Evolutionary conservation across 2,797 vertebrate genomes (phyloP).

Genomic region (Pelobates cultripes): DNA sequence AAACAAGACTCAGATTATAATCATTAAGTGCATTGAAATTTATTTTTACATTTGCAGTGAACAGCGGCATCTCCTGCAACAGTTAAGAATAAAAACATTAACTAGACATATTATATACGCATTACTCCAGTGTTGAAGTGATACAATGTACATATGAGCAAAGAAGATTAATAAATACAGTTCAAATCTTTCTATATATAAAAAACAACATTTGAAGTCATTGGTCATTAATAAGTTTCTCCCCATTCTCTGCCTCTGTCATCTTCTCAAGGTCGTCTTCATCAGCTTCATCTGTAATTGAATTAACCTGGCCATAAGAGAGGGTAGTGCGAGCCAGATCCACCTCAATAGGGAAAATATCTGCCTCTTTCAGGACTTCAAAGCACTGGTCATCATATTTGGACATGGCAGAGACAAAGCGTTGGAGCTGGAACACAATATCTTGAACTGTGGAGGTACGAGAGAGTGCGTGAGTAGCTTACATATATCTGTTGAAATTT

Average conservation of each 20-base stretch:
- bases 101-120: no score
- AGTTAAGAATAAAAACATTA: no score
- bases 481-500: neutral
- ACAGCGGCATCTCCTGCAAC: no score
- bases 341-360: conserved; percentile 98
- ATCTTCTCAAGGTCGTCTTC: conserved; percentile 53
- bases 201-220: conserved; percentile 14
- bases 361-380: conserved; percentile 87
- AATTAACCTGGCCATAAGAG: conserved; percentile 84
- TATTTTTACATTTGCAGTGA: no score
- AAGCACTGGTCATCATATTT: conserved; percentile 96
- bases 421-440: conserved; percentile 98
- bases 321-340: conserved; percentile 93
- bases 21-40: no score
- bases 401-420: conserved; percentile 96
- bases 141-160: no score
- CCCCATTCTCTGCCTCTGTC: conserved; percentile 63
- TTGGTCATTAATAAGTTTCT: conserved; percentile 71
- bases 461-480: neutral
- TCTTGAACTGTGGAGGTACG: conserved; percentile 83
- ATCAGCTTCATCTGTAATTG: conserved; percentile 76
- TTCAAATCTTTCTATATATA: no score
- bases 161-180: no score
- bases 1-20: no score
- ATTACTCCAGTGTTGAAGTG: no score